These are phyloP conservation scores for Vulpes vulpes DNA, from an alignment of 2,113 vertebrate genomes.

Conservation along the genomic window DNA sequence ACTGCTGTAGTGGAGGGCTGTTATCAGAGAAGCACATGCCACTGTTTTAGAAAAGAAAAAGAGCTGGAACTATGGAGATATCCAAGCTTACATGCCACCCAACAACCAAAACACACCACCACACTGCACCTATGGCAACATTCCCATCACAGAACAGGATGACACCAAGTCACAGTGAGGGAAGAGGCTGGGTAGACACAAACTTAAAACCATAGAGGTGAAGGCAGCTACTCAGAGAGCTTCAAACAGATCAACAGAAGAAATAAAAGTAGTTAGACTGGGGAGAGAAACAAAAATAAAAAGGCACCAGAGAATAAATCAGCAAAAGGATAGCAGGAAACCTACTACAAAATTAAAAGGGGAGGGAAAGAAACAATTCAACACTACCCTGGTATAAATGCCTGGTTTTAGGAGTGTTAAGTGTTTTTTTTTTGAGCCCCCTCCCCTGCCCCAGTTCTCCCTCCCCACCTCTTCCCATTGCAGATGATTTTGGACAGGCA, in stretches of 20 bases:
- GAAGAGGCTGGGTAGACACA: slow-evolving; percentile 78
- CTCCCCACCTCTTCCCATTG: slow-evolving; percentile 73
- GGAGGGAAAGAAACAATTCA: slow-evolving; percentile 72
- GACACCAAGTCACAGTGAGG: slow-evolving; percentile 78
- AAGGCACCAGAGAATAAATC: slow-evolving; percentile 85
- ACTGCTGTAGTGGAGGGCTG: slow-evolving; percentile 77
- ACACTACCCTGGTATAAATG: slow-evolving; percentile 70
- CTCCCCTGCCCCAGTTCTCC: slow-evolving; percentile 31
- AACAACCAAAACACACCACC: slow-evolving; percentile 76
- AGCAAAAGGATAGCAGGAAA: slow-evolving; percentile 82
- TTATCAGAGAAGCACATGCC: slow-evolving; percentile 82
- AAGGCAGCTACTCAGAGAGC: slow-evolving; percentile 84
- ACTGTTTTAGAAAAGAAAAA: slow-evolving; percentile 83
- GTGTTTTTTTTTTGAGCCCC: neutral
- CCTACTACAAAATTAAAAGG: slow-evolving; percentile 81
- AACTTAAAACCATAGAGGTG: slow-evolving; percentile 79
- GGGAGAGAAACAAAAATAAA: slow-evolving; percentile 81
- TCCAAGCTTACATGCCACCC: slow-evolving; percentile 72
- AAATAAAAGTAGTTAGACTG: slow-evolving; percentile 83
- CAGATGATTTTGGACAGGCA: slow-evolving; percentile 75
- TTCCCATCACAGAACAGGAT: slow-evolving; percentile 74
- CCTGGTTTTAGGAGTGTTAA: slow-evolving; percentile 38
- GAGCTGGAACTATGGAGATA: slow-evolving; percentile 81
- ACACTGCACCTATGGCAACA: slow-evolving; percentile 71
- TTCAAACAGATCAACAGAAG: slow-evolving; percentile 81